Percentiles rank a stretch among this genome's conserved stretches.
phyloP scores from a whole-genome alignment of 1,140 invertebrate species.

The Acromyrmex echinatior region DNA sequence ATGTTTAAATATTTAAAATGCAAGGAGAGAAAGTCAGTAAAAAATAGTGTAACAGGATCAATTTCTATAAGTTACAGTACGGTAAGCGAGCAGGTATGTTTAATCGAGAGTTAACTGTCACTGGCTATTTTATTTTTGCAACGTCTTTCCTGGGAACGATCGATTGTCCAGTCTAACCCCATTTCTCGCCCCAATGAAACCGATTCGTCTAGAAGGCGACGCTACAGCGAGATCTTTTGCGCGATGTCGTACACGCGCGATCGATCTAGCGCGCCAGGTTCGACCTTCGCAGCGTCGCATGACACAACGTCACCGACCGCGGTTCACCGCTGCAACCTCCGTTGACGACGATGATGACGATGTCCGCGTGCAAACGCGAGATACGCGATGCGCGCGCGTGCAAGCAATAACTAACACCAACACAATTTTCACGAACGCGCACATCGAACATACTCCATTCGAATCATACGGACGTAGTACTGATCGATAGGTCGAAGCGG shows the following conservation, averaged over 20 bases:
- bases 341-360: conserved; percentile 20
- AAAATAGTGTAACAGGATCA: not conserved
- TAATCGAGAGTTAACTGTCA: not conserved
- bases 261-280: conserved; percentile 50
- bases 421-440: conserved; percentile 19
- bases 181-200: conserved; percentile 26
- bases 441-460: conserved; percentile 3
- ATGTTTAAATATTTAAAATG: conserved; percentile 15
- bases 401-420: conserved; percentile 1
- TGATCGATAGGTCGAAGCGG: conserved; percentile 62
- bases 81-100: not conserved
- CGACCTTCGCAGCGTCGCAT: conserved; percentile 58
- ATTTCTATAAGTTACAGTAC: not conserved
- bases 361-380: conserved; percentile 27
- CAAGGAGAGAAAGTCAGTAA: not conserved
- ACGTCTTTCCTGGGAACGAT: conserved; percentile 49
- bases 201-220: conserved; percentile 2
- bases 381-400: conserved; percentile 25
- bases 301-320: conserved; percentile 51
- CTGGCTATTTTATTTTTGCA: conserved; percentile 7
- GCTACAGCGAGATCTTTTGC: conserved; percentile 32
- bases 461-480: conserved; percentile 14
- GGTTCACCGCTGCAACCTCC: conserved; percentile 24
- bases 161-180: conserved; percentile 57
- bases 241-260: conserved; percentile 35